These are phyloP conservation scores for Rhabdomys dilectus DNA, from an alignment of 2,113 vertebrate genomes.

Conservation along the genomic window DNA sequence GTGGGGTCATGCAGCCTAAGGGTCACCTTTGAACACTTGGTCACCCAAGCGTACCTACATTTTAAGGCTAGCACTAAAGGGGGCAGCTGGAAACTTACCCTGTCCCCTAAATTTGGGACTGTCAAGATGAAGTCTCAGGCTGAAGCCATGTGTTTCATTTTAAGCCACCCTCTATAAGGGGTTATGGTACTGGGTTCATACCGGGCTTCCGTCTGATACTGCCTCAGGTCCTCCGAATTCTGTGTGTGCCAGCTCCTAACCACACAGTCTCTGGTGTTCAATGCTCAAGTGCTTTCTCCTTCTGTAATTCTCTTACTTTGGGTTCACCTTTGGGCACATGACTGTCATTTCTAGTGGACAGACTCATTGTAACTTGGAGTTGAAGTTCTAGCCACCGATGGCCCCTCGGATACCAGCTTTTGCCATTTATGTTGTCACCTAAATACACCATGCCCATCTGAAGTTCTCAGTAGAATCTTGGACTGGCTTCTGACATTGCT, in stretches of 20 bases:
- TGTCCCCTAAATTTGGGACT: not conserved
- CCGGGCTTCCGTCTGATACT: not conserved
- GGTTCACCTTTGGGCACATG: not conserved
- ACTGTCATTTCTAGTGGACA: not conserved
- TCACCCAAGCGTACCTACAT: not conserved
- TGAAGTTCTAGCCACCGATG: not conserved
- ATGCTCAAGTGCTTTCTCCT: not conserved
- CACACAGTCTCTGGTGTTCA: not conserved
- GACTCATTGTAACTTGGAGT: not conserved
- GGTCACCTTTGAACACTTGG: not conserved
- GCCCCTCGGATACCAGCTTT: not conserved
- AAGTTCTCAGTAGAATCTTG: not conserved
- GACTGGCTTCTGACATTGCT: not conserved
- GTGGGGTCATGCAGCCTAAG: not conserved
- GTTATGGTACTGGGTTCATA: accelerated
- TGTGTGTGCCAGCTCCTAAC: accelerated
- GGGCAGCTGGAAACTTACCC: not conserved
- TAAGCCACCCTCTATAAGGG: not conserved
- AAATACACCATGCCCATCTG: too few relatives aligned
- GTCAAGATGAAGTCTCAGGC: not conserved
- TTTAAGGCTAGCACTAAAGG: not conserved
- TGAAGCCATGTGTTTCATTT: not conserved
- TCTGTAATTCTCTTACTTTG: not conserved
- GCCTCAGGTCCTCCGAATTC: not conserved
- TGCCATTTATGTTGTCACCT: not conserved